phyloP scores from a whole-genome alignment of 1,140 invertebrate species.

The Orchestia grillus region DNA sequence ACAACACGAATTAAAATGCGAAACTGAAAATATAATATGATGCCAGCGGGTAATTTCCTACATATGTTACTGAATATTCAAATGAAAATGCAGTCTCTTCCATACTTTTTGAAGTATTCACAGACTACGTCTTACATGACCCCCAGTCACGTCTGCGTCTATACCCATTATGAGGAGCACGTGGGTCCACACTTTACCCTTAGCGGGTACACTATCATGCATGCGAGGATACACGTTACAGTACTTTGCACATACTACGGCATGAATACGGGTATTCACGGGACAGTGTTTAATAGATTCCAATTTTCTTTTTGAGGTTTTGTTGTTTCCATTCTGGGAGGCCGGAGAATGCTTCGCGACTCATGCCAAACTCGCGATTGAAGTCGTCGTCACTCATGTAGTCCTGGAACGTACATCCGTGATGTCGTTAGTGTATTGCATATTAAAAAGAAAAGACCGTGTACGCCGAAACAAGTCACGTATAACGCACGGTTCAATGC shows the following conservation, averaged over 20 bases:
- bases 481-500: too few relatives aligned
- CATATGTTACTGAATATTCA: not conserved
- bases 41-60: not conserved
- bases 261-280: not conserved
- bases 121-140: not conserved
- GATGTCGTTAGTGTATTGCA: not conserved
- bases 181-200: too few relatives aligned
- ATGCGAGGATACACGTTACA: not conserved
- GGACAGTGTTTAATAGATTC: not conserved
- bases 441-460: too few relatives aligned
- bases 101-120: not conserved
- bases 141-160: not conserved
- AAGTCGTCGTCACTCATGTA: conserved; percentile 52
- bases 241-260: not conserved
- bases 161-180: not conserved
- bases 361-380: conserved; percentile 46
- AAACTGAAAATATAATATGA: too few relatives aligned
- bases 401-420: conserved; percentile 23
- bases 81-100: not conserved
- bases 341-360: conserved; percentile 17
- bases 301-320: conserved; percentile 56
- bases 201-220: not conserved
- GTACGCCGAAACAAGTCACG: too few relatives aligned
- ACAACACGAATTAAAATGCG: too few relatives aligned
- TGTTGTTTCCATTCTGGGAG: conserved; percentile 56